Evolutionary conservation across 2,888 invertebrate species (phyloP), one percentile per base, ranked within the genome.

Genomic region (Pammene fasciana): DNA sequence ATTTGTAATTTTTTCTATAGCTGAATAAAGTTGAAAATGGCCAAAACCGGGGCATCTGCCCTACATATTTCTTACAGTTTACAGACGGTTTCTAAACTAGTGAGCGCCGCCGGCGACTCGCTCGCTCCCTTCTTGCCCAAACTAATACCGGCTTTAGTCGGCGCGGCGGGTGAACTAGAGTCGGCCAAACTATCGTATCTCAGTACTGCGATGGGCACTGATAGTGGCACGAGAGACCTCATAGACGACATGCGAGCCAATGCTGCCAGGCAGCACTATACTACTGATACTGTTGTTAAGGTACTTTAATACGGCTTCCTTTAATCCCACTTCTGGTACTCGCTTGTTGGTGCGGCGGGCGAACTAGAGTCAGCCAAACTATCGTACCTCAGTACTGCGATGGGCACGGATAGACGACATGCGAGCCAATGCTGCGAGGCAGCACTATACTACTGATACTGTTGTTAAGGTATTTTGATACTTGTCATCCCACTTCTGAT

Each of bases 121-220:
- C 93, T 98, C 13, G 96, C 96, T 72, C 97, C 97, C 0, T 97
- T 97, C 88, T 91, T 98, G 62, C 93, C 96, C 0, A 94, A 94
- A 60, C 89, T 99, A 65, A 96, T 98, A 73, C 97, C 97, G 0
- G 97, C 97, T 9, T 88, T 99, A 65, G 91, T 98, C 59, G 96
- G 96, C 79, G 97, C 98, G 8, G 97, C 97, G 0, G 96, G 97
- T 0, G 98, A 98, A 80, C 89, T 97, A 50, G 98, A 98, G 85
- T 95, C 96, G 0, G 94, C 95, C 7, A 95, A 96, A 75, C 90
- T 98, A 56, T 96, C 96, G 36, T 96, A 97, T 87, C 88, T 97
- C 70, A 97, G 97, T 73, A 96, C 96, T 0, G 94, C 95, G 52
- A 89, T 96, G 57, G 95, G 94, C 6, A 94, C 94, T 0, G 95